Evolutionary conservation across 2,888 invertebrate genomes (phyloP).

Genomic region (Phytoseiulus persimilis): DNA sequence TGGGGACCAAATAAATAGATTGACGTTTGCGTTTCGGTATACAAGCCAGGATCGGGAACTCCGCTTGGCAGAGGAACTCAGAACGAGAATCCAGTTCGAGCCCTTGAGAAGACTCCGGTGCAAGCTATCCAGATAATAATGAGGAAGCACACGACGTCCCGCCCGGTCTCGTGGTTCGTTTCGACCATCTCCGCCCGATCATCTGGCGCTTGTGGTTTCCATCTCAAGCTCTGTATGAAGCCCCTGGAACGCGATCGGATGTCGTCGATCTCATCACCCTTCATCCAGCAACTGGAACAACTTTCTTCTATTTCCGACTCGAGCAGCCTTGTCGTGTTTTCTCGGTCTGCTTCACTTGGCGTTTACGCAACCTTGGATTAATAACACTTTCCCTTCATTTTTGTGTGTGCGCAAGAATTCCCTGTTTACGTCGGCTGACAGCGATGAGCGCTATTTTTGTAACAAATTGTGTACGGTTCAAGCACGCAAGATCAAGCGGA

Average conservation of each 20-base stretch:
- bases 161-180: neutral
- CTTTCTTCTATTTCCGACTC: neutral
- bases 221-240: neutral
- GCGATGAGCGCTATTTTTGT: neutral
- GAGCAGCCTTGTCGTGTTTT: constrained; percentile 5
- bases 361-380: neutral
- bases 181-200: neutral
- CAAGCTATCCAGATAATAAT: no score
- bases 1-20: neutral
- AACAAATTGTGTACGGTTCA: neutral
- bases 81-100: no score
- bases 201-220: neutral
- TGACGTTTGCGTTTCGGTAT: neutral
- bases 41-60: neutral
- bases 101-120: no score
- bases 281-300: neutral
- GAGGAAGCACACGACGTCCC: no score
- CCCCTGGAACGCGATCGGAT: neutral
- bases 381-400: neutral
- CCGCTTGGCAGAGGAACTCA: no score
- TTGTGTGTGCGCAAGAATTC: neutral
- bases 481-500: neutral
- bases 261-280: neutral
- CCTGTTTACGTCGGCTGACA: neutral
- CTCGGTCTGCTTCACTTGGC: neutral